These are phyloP conservation scores for Macrotis lagotis DNA, from an alignment of 2,113 vertebrate genomes.

Conservation along the genomic window DNA sequence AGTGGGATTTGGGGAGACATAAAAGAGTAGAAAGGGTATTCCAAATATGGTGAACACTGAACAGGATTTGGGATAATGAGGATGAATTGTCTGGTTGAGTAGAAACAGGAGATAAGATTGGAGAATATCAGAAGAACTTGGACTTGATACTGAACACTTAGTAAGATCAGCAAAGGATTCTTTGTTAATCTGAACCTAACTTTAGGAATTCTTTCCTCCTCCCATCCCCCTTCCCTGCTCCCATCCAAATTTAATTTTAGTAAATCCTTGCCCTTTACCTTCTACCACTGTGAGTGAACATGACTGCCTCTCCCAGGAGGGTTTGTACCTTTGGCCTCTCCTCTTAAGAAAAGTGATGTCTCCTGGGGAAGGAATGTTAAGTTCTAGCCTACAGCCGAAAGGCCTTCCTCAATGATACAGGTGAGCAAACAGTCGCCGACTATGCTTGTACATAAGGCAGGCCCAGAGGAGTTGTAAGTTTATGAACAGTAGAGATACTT, in stretches of 20 bases:
- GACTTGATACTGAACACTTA: neutral
- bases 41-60: no score
- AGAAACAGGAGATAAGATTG: no score
- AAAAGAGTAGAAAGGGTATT: no score
- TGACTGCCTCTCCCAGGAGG: neutral
- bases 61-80: neutral
- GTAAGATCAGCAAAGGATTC: neutral
- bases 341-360: neutral
- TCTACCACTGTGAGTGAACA: neutral
- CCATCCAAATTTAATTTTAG: neutral
- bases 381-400: neutral
- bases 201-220: neutral
- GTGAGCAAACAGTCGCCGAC: no score
- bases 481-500: neutral
- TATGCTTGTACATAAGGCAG: neutral
- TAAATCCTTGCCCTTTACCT: neutral
- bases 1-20: no score
- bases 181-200: neutral
- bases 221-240: neutral
- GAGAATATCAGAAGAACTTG: neutral
- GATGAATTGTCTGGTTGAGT: neutral
- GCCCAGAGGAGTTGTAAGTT: neutral
- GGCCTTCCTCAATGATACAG: neutral
- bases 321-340: neutral
- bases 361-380: neutral